A percentile compares a stretch with the other conserved stretches of the same genome.
These are phyloP conservation scores for Eubasilissa splendida DNA, from an alignment of 2,888 invertebrate species.

Conservation along the genomic window DNA sequence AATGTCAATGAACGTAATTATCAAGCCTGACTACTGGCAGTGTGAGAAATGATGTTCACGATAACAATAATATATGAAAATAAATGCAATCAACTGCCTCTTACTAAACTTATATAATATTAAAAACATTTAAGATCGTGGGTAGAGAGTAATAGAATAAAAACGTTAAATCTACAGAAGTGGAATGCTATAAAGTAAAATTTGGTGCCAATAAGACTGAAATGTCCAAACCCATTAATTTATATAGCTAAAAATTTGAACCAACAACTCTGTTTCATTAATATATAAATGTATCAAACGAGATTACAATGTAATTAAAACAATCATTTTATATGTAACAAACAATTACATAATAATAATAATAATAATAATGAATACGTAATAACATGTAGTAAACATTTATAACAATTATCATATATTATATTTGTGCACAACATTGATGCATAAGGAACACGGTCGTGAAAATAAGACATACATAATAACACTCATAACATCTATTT, in stretches of 20 bases:
- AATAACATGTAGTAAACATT: slow-evolving; percentile 43
- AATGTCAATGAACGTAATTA: background rate
- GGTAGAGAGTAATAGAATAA: background rate
- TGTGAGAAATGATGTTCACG: too few relatives aligned
- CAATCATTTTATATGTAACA: slow-evolving; percentile 33
- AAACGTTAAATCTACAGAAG: slow-evolving; percentile 3
- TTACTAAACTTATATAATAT: background rate
- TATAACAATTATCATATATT: slow-evolving; percentile 41
- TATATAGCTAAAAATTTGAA: background rate
- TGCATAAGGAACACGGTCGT: slow-evolving; percentile 42
- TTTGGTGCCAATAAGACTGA: too few relatives aligned
- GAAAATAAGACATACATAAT: slow-evolving; percentile 41
- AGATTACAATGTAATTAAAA: slow-evolving; percentile 11
- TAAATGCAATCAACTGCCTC: slow-evolving; percentile 8
- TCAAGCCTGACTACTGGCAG: background rate
- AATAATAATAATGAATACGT: background rate
- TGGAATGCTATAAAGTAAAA: slow-evolving; percentile 2
- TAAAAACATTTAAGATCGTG: background rate
- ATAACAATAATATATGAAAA: background rate
- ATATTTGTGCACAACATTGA: slow-evolving; percentile 44
- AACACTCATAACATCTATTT: slow-evolving; percentile 44
- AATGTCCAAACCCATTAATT: background rate
- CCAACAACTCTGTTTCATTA: too few relatives aligned
- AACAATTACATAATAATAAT: slow-evolving; percentile 34
- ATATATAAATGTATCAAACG: slow-evolving; percentile 13